phyloP scores from a whole-genome alignment of 2,113 vertebrate genomes.

The Propithecus coquereli region DNA sequence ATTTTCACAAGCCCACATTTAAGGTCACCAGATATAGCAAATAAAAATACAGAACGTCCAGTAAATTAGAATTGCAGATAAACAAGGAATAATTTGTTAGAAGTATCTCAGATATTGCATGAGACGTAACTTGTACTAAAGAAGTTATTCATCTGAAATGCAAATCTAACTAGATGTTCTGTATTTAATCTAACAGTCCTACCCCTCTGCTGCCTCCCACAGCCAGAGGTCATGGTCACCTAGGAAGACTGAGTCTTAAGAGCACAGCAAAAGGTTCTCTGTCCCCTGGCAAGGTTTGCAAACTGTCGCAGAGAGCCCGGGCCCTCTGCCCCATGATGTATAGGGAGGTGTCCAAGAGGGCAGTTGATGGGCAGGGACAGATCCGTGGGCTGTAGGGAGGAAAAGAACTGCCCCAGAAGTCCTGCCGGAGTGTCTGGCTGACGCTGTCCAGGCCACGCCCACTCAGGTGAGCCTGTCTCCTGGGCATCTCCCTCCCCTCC shows the following conservation, averaged over 20 bases:
- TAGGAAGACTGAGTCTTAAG: not conserved
- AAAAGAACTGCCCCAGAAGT: not conserved
- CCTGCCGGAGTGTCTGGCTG: not conserved
- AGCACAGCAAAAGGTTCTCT: not conserved
- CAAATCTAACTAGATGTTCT: not conserved
- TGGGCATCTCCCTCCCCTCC: not conserved
- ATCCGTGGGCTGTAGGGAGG: not conserved
- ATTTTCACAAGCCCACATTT: not conserved
- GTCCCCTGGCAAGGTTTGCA: not conserved
- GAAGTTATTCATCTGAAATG: not conserved
- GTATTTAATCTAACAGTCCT: not conserved
- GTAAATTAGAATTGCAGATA: not conserved
- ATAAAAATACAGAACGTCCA: not conserved
- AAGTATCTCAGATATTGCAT: not conserved
- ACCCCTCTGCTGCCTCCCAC: too few relatives aligned
- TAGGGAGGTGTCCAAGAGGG: not conserved
- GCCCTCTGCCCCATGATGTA: not conserved
- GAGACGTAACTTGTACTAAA: not conserved
- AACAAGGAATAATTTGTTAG: not conserved
- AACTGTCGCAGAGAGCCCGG: not conserved
- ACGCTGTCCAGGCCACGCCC: fast-evolving
- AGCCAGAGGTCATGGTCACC: not conserved
- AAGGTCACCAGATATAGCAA: not conserved
- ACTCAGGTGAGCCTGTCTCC: not conserved
- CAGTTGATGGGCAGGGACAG: not conserved